Percentiles rank a stretch among this genome's conserved stretches.
Evolutionary conservation across 2,113 vertebrate genomes (phyloP).

Genomic region (Scomber colias): DNA sequence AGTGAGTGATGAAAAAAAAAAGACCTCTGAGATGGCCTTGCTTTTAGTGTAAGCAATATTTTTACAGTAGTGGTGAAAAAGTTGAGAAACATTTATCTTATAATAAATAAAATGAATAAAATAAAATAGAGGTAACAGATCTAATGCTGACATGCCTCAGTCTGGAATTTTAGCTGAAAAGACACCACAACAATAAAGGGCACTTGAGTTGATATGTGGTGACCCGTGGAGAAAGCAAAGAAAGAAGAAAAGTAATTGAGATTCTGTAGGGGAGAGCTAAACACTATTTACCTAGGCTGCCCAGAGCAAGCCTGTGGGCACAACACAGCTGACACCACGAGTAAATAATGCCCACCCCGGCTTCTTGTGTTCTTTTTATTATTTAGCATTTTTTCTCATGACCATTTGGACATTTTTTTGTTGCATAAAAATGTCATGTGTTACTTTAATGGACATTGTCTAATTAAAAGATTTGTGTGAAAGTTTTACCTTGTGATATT

Average conservation of each 20-base stretch:
- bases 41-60: not conserved
- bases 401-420: slow-evolving; percentile 20
- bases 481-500: not conserved
- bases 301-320: slow-evolving; percentile 55
- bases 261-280: slow-evolving; percentile 54
- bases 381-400: slow-evolving; percentile 8
- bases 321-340: slow-evolving; percentile 37
- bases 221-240: slow-evolving; percentile 40
- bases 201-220: slow-evolving; percentile 32
- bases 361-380: not conserved
- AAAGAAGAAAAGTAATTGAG: slow-evolving; percentile 55
- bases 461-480: not conserved
- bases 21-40: not conserved
- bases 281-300: slow-evolving; percentile 53
- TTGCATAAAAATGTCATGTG: slow-evolving; percentile 10
- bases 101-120: not conserved
- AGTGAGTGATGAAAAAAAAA: not conserved
- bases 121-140: not conserved
- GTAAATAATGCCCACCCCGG: slow-evolving; percentile 27
- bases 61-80: not conserved
- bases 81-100: not conserved
- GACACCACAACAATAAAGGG: slow-evolving; percentile 22
- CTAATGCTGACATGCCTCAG: not conserved
- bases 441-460: no score
- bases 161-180: slow-evolving; percentile 9